Evolutionary conservation across 2,797 vertebrate genomes (phyloP).

Genomic region (Leptatherina wallacei): DNA sequence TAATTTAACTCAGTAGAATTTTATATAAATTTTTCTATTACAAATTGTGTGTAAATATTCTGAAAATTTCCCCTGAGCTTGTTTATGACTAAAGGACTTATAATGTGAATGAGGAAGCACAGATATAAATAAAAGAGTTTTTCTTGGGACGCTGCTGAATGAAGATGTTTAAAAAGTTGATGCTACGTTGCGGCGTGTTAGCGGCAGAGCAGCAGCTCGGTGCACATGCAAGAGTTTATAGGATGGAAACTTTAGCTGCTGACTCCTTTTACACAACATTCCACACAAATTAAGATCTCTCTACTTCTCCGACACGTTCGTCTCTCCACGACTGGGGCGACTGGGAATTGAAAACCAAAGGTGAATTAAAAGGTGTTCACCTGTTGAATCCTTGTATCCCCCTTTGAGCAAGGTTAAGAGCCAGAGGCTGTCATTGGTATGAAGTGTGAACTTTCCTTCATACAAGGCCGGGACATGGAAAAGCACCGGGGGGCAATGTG

Average conservation of each 20-base stretch:
- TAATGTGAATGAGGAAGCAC: too few relatives aligned
- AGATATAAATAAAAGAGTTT: too few relatives aligned
- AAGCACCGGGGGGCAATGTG: slow-evolving; percentile 50
- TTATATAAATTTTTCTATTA: too few relatives aligned
- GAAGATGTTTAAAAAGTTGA: background rate
- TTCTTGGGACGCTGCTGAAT: background rate
- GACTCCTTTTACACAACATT: slow-evolving; percentile 8
- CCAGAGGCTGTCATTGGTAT: slow-evolving; percentile 45
- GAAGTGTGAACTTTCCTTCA: slow-evolving; percentile 56
- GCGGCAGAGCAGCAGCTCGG: background rate
- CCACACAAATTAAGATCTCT: slow-evolving; percentile 19
- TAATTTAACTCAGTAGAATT: too few relatives aligned
- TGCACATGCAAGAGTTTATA: background rate
- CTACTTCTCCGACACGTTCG: slow-evolving; percentile 7
- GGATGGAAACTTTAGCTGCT: slow-evolving; percentile 5
- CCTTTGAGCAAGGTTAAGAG: slow-evolving; percentile 49
- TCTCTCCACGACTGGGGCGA: slow-evolving; percentile 6
- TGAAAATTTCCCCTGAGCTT: too few relatives aligned
- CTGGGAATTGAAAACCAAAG: slow-evolving; percentile 19
- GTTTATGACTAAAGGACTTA: too few relatives aligned
- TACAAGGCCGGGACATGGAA: slow-evolving; percentile 35
- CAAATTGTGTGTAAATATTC: too few relatives aligned
- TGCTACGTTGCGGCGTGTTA: background rate
- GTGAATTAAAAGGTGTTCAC: slow-evolving; percentile 55
- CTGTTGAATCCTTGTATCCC: slow-evolving; percentile 48